phyloP scores from a whole-genome alignment of 2,113 vertebrate genomes.

The Pheucticus melanocephalus region DNA sequence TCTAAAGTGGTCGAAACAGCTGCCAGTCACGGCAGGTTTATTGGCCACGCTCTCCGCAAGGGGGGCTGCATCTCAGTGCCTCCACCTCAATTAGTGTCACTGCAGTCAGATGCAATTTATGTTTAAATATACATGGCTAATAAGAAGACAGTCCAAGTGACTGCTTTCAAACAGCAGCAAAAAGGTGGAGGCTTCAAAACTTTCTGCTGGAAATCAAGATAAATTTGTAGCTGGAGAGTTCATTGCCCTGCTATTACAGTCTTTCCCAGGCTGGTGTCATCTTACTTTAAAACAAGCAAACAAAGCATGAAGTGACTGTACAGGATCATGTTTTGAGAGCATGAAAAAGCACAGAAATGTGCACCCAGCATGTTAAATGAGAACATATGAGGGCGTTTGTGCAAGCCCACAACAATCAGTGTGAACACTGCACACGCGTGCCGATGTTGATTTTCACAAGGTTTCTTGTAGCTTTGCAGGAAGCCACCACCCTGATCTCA shows the following conservation, averaged over 20 bases:
- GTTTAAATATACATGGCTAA: constrained; percentile 62
- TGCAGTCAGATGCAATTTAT: constrained; percentile 72
- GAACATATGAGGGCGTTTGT: no score
- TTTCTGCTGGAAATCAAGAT: background rate
- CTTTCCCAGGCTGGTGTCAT: fast-evolving
- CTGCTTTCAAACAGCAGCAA: constrained; percentile 47
- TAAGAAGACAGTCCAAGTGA: constrained; percentile 53
- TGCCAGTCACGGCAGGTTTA: constrained; percentile 69
- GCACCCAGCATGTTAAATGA: no score
- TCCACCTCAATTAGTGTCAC: constrained; percentile 69
- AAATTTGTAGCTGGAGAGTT: background rate
- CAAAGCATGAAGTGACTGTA: no score
- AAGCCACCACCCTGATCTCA: background rate
- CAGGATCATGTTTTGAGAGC: no score
- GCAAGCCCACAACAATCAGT: fast-evolving
- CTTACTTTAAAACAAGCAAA: background rate
- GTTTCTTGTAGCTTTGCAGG: background rate
- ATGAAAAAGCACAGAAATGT: no score
- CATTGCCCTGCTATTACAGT: background rate
- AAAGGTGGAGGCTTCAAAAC: constrained; percentile 41
- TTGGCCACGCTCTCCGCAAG: constrained; percentile 31
- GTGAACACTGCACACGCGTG: fast-evolving
- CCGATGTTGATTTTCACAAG: background rate
- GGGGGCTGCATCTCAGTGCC: constrained; percentile 66
- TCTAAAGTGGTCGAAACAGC: constrained; percentile 43